A percentile compares a stretch with the other conserved stretches of the same genome.
Evolutionary conservation across 1,140 invertebrate genomes (phyloP).

Genomic region (Rhyacophila brunnea): DNA sequence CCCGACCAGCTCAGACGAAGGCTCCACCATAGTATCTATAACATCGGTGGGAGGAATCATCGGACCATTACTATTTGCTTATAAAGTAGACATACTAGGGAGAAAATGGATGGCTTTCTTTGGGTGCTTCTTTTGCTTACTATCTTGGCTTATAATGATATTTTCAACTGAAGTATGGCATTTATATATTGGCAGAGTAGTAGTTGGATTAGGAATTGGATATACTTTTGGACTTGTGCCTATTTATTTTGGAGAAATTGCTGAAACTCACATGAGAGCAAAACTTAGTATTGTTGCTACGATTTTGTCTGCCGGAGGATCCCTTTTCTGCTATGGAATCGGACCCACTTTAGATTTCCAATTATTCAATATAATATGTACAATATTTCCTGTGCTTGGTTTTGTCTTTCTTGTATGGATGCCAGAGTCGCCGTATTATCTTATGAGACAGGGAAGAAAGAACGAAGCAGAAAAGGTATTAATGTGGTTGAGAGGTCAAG

Average conservation of each 20-base stretch:
- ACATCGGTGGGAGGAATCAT: constrained; percentile 50
- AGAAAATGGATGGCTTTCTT: constrained; percentile 45
- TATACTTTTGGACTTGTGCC: constrained; percentile 8
- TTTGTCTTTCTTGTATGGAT: constrained; percentile 60
- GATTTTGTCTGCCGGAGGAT: not conserved
- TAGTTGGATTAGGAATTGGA: constrained; percentile 5
- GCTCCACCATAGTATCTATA: constrained; percentile 63
- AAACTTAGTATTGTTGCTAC: not conserved
- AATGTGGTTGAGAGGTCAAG: constrained; percentile 62
- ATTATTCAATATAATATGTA: constrained; percentile 20
- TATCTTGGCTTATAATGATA: constrained; percentile 6
- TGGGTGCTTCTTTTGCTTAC: not conserved
- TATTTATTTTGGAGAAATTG: constrained; percentile 13
- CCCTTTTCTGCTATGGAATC: constrained; percentile 1
- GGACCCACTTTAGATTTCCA: constrained; percentile 4
- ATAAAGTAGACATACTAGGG: constrained; percentile 57
- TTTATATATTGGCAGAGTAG: constrained; percentile 6
- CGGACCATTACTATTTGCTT: constrained; percentile 48
- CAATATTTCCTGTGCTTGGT: constrained; percentile 58
- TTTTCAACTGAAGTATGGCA: constrained; percentile 10
- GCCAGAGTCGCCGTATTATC: constrained; percentile 69
- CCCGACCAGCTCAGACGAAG: constrained; percentile 54
- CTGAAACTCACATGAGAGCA: constrained; percentile 9
- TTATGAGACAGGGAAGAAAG: constrained; percentile 56
- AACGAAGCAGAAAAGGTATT: constrained; percentile 56